phyloP scores from a whole-genome alignment of 2,888 invertebrate genomes.

The Podabrus alpinus region DNA sequence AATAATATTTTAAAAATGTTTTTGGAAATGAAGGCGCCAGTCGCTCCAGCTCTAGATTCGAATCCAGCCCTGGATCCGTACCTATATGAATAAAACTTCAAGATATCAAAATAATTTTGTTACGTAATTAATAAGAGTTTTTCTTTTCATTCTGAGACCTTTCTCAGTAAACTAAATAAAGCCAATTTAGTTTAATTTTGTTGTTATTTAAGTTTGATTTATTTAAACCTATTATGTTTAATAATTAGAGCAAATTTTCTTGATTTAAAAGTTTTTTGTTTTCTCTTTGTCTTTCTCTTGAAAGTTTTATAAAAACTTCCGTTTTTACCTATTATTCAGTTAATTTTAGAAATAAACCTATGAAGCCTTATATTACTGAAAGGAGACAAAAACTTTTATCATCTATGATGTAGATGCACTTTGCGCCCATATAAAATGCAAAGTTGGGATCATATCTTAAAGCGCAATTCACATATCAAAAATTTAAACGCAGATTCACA shows the following conservation, averaged over 20 bases:
- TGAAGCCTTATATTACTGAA: neutral
- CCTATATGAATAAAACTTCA: no score
- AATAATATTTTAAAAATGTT: no score
- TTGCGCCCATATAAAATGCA: neutral
- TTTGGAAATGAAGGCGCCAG: no score
- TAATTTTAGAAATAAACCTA: neutral
- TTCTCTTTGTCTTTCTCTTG: neutral
- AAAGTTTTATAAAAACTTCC: neutral
- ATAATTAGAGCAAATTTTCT: neutral
- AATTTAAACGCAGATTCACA: neutral
- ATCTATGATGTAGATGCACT: neutral
- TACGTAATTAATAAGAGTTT: no score
- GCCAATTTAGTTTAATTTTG: neutral
- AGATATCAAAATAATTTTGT: no score
- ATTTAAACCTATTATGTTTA: neutral
- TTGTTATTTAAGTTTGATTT: neutral
- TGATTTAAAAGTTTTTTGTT: neutral
- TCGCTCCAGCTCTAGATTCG: no score
- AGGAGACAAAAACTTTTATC: neutral
- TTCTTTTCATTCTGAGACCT: no score
- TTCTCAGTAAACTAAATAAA: neutral
- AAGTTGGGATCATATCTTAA: neutral
- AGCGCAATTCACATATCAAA: neutral
- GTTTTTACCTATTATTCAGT: neutral
- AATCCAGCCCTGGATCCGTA: no score